Evolutionary conservation across 2,113 vertebrate genomes (phyloP), one percentile per base, ranked within the genome.

Genomic region (Salvelinus sp.): DNA sequence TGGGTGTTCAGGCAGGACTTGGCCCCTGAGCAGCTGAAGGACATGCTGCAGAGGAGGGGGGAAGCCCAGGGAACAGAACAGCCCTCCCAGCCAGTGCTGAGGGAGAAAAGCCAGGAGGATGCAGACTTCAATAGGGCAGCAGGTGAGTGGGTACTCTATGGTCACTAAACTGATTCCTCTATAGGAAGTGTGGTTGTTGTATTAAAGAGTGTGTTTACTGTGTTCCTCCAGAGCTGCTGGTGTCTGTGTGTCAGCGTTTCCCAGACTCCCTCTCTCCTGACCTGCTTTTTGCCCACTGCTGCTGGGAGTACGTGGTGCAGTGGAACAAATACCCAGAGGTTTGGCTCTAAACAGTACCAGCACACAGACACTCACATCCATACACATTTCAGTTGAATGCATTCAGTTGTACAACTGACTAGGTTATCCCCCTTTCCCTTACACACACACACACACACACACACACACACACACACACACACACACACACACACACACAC

Each of bases 261-360:
- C 97, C 97, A 0, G 95, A 95, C 83, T 98, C 97, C 62, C 96
- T 99, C 1, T 95, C 96, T 70, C 89, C 93, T 0, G 96, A 98
- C 81, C 80, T 98, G 77, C 90, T 99, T 47, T 95, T 96, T 0
- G 94, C 97, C 0, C 97, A 99, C 78, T 99, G 97, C 88, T 96
- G 95, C 84, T 99, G 98, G 98, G 98, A 99, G 58, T 97, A 96
- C 1, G 95, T 98, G 22, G 97, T 99, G 25, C 98, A 98, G 87
- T 99, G 98, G 98, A 99, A 99, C 89, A 97, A 96, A 85, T 97
- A 99, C 86, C 95, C 97, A 0, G 97, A 99, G 97, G 97, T 97
- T 83, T 82, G 79, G 4, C 30, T 12, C 28, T 50, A 67, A 30
- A 62, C 58, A 44, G 9, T 44, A 62, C 58, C 6, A 7, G 6